Base-by-base conservation (phyloP, 2,797 vertebrate genomes). In the Coregonus sp. region DNA sequence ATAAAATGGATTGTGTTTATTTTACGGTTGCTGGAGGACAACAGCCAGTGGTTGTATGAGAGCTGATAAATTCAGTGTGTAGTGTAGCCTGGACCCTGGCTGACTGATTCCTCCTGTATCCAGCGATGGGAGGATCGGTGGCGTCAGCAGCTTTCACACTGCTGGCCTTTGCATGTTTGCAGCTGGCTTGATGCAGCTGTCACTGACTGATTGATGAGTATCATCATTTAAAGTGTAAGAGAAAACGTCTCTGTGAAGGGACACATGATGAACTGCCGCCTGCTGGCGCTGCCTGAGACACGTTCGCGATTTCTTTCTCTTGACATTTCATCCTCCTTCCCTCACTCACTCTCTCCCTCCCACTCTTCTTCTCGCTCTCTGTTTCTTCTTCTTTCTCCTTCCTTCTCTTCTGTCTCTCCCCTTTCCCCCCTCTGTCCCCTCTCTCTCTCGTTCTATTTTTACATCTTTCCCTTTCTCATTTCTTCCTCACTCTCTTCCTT, bases 141-240 rank as follows among this genome's bases (percentile, higher is more conserved):
- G 93, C 94, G 95, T 98, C 97, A 98, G 97, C 95, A 90, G 95
- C 91, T 98, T 98, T 97, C 94, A 95, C 94, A 94, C 92, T 97
- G 95, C 95, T 95, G 95, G 96, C 94, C 91, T 93, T 94, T 96
- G 94, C 94, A 94, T 96, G 95, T 96, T 97, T 98, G 95, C 95
- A 96, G 96, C 95, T 97, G 95, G 93, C 95, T 97, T 95, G 95
- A 96, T 96, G 95, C 95, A 95, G 94, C 95, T 97, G 96, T 97
- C 96, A 92, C 90, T 81, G 31, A 12, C 88, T 97, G 96, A 99
- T 95, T 96, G 96, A 99, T 98, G 96, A 96, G 94, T 94, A 94
- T 96, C 96, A 95, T 98, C 95, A 95, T 96, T 96, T 98, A 96
- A 97, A 97, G 94, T 97, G 95, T 98, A 97, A 97, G 96, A 97